These are phyloP conservation scores for Sebastes schlegelii DNA, from an alignment of 2,113 vertebrate species.

Conservation along the genomic window DNA sequence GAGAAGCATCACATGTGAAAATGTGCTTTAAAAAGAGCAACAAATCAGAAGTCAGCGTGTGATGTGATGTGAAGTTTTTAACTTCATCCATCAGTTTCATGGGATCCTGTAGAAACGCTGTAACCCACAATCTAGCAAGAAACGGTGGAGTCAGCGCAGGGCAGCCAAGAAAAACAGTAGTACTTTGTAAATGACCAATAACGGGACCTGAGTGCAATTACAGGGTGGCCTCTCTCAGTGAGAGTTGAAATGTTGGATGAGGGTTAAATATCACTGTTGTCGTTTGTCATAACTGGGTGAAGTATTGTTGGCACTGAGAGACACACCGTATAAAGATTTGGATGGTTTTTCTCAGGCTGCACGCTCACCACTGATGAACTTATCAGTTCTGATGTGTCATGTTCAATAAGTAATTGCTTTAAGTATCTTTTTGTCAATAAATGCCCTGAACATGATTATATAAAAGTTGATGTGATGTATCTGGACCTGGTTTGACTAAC, in stretches of 20 bases:
- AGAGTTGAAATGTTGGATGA: conserved; percentile 41
- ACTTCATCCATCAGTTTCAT: conserved; percentile 37
- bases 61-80: conserved; percentile 2
- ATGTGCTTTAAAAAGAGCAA: conserved; percentile 53
- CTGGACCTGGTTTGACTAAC: conserved; percentile 42
- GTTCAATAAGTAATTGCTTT: background rate
- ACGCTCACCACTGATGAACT: background rate
- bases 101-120: conserved; percentile 52
- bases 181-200: conserved; percentile 48
- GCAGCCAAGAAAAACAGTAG: conserved; percentile 66
- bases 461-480: background rate
- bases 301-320: conserved; percentile 61
- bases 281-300: conserved; percentile 58
- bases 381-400: conserved; percentile 1
- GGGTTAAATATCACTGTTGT: conserved; percentile 61
- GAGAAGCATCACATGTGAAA: background rate
- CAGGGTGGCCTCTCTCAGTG: conserved; percentile 46
- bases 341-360: conserved; percentile 64
- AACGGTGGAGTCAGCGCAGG: conserved; percentile 34
- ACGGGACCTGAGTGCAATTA: conserved; percentile 44
- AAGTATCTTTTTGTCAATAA: background rate
- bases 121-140: conserved; percentile 42
- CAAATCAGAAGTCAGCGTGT: background rate
- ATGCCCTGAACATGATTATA: background rate
- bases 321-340: conserved; percentile 1